Evolutionary conservation across 2,888 invertebrate genomes (phyloP), one percentile per base, ranked within the genome.

Genomic region (Autographa gamma): DNA sequence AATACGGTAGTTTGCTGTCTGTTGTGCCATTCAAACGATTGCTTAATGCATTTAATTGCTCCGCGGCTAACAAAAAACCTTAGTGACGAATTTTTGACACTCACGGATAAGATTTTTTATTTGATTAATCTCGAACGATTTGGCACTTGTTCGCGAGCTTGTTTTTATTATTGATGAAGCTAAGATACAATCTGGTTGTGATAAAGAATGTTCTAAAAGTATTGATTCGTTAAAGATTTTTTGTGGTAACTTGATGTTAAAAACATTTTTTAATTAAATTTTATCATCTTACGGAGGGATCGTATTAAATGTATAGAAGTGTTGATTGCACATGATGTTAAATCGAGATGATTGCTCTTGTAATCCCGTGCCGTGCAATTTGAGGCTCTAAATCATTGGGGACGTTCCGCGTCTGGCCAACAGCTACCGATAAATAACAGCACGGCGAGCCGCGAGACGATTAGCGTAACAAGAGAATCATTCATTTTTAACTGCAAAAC

Each of bases 341-440:
- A 88, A 87, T 85, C 87, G 86, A 88, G 89, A 89, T 86, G 89
- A 89, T 89, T 87, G 88, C 85, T 78, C 81, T 76, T 82, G 90
- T 87, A 90, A 88, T 87, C 85, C 86, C 88, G 85, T 85, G 89
- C 88, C 88, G 88, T 93, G 95, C 95, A 95, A 95, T 95, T 95
- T 95, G 89, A 90, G 92, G 90, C 91, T 89, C 83, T 95, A 95
- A 95, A 95, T 95, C 95, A 95, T 89, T 85, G 82, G 87, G 86
- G 85, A 88, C 85, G 87, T 82, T 85, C 71, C 66, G 78, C 86
- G 86, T 86, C 86, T 83, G 38, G 85, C 81, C 88, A 84, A 76
- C 89, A 74, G 94, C 95, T 94, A 93, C 95, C 93, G 94, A 95
- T 94, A 95, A 95, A 94, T 94, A 93, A 94, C 89, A 87, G 81